Percentiles rank a stretch among this genome's conserved stretches.
These are phyloP conservation scores for Potorous gilbertii DNA, from an alignment of 2,797 vertebrate genomes.

Conservation along the genomic window DNA sequence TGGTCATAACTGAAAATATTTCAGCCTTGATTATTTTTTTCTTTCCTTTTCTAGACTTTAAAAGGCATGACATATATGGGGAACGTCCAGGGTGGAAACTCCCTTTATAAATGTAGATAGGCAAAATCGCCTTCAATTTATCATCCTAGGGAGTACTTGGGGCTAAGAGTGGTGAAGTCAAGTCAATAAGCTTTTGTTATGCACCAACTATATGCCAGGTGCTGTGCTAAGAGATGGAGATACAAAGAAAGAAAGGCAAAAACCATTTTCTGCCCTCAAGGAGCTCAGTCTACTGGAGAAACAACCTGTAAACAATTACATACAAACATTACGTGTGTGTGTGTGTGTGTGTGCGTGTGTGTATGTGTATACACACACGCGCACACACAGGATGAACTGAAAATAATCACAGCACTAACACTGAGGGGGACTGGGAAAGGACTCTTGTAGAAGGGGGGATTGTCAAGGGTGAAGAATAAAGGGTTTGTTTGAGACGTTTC, in stretches of 20 bases:
- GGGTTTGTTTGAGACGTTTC: not conserved
- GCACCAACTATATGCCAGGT: not conserved
- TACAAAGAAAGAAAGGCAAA: not conserved
- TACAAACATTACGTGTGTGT: not conserved
- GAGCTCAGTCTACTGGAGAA: not conserved
- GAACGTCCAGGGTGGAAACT: not conserved
- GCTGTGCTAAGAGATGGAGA: not conserved
- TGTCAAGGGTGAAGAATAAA: not conserved
- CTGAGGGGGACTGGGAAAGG: not conserved
- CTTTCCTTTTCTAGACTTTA: not conserved
- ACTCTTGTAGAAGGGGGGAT: not conserved
- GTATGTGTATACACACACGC: too few relatives aligned
- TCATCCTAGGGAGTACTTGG: not conserved
- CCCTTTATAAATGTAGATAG: not conserved
- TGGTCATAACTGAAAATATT: not conserved
- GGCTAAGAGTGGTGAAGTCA: not conserved
- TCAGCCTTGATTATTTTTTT: not conserved
- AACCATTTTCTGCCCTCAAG: not conserved
- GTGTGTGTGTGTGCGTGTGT: too few relatives aligned
- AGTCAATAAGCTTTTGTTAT: not conserved
- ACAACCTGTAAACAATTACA: not conserved
- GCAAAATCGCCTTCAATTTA: not conserved
- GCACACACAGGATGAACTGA: not conserved
- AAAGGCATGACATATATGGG: not conserved
- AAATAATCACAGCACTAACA: not conserved